phyloP scores from a whole-genome alignment of 2,797 vertebrate species.

The Manis pentadactyla region DNA sequence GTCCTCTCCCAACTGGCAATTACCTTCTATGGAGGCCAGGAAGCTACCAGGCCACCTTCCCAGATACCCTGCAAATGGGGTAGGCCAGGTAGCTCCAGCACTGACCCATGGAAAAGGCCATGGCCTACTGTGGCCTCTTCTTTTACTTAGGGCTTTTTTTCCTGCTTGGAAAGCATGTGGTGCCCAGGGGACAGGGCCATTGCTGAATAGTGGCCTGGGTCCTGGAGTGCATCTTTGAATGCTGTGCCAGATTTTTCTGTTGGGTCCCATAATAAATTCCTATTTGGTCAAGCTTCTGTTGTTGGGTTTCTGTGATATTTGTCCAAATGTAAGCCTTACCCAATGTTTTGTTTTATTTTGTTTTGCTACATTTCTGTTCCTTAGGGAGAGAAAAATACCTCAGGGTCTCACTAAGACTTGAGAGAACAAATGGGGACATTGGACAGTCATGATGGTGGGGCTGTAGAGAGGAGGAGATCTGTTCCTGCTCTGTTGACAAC shows the following conservation, averaged over 20 bases:
- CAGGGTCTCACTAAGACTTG: not conserved
- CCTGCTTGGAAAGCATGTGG: too few species aligned
- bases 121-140: not conserved
- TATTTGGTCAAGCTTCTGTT: not conserved
- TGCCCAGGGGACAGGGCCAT: not conserved
- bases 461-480: not conserved
- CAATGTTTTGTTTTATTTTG: not conserved
- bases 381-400: not conserved
- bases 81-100: not conserved
- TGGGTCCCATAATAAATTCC: not conserved
- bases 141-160: not conserved
- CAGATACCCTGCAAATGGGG: not conserved
- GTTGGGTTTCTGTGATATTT: not conserved
- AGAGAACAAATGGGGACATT: not conserved
- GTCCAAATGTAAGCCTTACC: not conserved
- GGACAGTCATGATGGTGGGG: not conserved
- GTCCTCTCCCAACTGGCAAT: not conserved
- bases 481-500: not conserved
- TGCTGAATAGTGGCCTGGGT: not conserved
- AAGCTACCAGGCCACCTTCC: not conserved
- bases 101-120: not conserved
- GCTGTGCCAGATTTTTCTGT: not conserved
- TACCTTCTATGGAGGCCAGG: not conserved
- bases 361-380: not conserved
- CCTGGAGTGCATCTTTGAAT: not conserved